These are phyloP conservation scores for Columba livia DNA, from an alignment of 2,113 vertebrate genomes.

Conservation along the genomic window DNA sequence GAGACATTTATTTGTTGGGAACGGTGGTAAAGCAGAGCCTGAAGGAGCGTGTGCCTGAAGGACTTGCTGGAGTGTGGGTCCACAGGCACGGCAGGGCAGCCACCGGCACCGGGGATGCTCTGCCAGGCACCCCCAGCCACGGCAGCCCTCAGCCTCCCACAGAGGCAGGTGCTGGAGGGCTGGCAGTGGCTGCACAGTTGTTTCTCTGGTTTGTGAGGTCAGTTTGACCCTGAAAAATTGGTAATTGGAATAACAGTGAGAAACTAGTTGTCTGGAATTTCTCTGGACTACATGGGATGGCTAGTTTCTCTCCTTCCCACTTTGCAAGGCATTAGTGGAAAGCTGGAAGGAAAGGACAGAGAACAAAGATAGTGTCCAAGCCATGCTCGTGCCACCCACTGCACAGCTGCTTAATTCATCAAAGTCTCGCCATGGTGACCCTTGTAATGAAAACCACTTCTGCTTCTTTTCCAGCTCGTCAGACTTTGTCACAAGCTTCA, in stretches of 20 bases:
- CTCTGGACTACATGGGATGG: background rate
- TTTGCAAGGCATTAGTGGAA: background rate
- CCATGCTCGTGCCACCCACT: background rate
- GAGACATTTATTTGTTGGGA: background rate
- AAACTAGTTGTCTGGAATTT: background rate
- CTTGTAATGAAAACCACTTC: background rate
- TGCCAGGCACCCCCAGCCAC: background rate
- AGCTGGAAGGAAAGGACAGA: background rate
- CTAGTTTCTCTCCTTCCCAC: background rate
- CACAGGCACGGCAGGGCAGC: rapidly evolving
- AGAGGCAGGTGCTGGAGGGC: background rate
- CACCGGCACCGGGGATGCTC: rapidly evolving
- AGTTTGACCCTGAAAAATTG: background rate
- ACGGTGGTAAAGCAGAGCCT: background rate
- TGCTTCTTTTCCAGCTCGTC: background rate
- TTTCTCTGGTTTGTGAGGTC: background rate
- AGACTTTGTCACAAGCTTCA: background rate
- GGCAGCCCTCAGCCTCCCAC: background rate
- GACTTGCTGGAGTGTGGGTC: background rate
- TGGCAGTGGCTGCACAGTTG: rapidly evolving
- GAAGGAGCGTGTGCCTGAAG: rapidly evolving
- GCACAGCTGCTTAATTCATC: background rate
- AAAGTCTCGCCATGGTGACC: background rate
- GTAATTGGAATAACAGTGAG: background rate
- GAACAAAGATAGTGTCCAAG: background rate